Evolutionary conservation across 2,888 invertebrate species (phyloP).

Genomic region (Malthinus seriepunctatus): DNA sequence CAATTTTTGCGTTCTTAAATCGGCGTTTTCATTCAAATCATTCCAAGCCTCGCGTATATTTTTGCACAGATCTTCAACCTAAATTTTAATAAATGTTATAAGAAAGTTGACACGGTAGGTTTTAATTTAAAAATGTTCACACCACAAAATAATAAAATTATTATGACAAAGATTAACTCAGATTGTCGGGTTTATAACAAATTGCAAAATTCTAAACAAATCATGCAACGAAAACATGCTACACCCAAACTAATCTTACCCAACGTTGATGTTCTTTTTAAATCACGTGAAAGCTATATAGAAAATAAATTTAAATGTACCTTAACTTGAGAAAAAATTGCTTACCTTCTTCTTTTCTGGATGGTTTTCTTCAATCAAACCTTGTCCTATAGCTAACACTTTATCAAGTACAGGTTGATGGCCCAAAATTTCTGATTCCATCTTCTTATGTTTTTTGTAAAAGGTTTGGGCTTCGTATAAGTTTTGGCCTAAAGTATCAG

Average conservation of each 20-base stretch:
- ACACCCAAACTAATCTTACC: neutral
- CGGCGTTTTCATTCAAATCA: conserved; percentile 71
- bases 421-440: conserved; percentile 86
- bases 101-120: neutral
- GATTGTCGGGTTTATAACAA: neutral
- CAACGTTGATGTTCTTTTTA: neutral
- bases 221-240: neutral
- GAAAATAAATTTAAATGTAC: neutral
- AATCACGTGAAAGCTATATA: neutral
- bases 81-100: conserved; percentile 19
- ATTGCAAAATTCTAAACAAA: neutral
- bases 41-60: conserved; percentile 75
- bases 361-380: conserved; percentile 75
- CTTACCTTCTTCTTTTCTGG: conserved; percentile 76
- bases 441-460: conserved; percentile 91
- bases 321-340: no score
- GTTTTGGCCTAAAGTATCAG: conserved; percentile 77
- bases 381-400: conserved; percentile 77
- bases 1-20: conserved; percentile 73
- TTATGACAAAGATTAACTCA: no score
- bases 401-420: conserved; percentile 85
- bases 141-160: no score
- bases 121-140: no score
- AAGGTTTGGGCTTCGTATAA: conserved; percentile 90
- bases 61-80: conserved; percentile 76